These are phyloP conservation scores for Sternotherus odoratus DNA, from an alignment of 2,797 vertebrate species.

Conservation along the genomic window DNA sequence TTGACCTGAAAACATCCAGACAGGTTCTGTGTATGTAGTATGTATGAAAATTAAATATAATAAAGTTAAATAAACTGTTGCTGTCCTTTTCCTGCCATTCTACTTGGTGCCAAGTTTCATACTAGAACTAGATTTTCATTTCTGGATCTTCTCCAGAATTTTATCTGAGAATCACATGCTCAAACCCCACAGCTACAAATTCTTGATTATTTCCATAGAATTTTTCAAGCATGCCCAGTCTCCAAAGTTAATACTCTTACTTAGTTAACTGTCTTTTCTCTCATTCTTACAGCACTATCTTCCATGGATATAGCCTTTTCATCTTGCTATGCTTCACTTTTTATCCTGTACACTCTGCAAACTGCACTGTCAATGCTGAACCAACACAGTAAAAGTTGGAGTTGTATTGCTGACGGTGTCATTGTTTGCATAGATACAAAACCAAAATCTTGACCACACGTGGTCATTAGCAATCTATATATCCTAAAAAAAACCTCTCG, in stretches of 20 bases:
- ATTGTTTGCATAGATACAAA: background rate
- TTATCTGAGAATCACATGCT: background rate
- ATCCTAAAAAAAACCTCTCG: background rate
- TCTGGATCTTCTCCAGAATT: background rate
- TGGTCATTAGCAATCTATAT: background rate
- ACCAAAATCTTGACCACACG: background rate
- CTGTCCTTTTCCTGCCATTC: background rate
- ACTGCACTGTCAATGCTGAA: background rate
- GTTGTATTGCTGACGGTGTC: background rate
- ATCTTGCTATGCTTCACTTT: background rate
- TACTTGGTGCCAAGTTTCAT: background rate
- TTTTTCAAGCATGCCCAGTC: background rate
- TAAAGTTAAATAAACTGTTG: background rate
- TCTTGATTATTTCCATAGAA: background rate
- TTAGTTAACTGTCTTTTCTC: background rate
- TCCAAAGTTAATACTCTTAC: background rate
- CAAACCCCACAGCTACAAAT: background rate
- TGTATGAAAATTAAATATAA: background rate
- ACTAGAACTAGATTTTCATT: background rate
- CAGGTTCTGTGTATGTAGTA: background rate
- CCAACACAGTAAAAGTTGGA: background rate
- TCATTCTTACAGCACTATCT: background rate
- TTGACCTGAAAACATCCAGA: background rate
- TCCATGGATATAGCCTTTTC: background rate
- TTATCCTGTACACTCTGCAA: background rate